A percentile compares a stretch with the other conserved stretches of the same genome.
phyloP scores from a whole-genome alignment of 2,113 vertebrate species.

The Oncorhynchus keta region DNA sequence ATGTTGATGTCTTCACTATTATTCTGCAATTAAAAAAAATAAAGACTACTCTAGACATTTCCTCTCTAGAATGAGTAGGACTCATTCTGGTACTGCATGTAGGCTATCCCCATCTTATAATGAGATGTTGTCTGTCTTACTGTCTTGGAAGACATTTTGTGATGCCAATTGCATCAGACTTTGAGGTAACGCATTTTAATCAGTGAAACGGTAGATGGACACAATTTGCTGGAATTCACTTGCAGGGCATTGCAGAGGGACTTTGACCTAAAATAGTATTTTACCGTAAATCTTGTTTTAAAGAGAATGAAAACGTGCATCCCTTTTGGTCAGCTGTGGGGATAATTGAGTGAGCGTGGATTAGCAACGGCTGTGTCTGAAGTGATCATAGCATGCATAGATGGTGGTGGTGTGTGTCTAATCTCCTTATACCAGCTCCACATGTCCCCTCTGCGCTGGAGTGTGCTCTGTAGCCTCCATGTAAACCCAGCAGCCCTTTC shows the following conservation, averaged over 20 bases:
- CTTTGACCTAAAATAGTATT: slow-evolving; percentile 1
- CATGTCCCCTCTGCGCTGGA: slow-evolving; percentile 3
- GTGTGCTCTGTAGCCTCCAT: too few species aligned
- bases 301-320: too few species aligned
- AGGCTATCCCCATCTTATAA: slow-evolving; percentile 5
- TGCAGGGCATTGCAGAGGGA: too few species aligned
- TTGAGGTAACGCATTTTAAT: slow-evolving; percentile 18
- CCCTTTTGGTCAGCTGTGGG: slow-evolving; percentile 22
- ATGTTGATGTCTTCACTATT: too few species aligned
- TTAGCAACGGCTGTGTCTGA: not conserved
- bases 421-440: slow-evolving; percentile 16
- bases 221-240: too few species aligned
- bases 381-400: too few species aligned
- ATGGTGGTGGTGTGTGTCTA: slow-evolving; percentile 18
- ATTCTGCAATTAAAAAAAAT: too few species aligned
- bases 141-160: too few species aligned
- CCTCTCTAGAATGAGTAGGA: too few species aligned
- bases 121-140: slow-evolving; percentile 20
- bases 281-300: slow-evolving; percentile 7
- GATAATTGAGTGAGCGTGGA: not conserved
- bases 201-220: not conserved
- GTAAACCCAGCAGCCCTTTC: not conserved
- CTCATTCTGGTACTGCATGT: too few species aligned
- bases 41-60: too few species aligned
- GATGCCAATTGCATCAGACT: not conserved